Base-by-base conservation (phyloP, 2,797 vertebrate genomes). In the Euphonia xanthogaster region DNA sequence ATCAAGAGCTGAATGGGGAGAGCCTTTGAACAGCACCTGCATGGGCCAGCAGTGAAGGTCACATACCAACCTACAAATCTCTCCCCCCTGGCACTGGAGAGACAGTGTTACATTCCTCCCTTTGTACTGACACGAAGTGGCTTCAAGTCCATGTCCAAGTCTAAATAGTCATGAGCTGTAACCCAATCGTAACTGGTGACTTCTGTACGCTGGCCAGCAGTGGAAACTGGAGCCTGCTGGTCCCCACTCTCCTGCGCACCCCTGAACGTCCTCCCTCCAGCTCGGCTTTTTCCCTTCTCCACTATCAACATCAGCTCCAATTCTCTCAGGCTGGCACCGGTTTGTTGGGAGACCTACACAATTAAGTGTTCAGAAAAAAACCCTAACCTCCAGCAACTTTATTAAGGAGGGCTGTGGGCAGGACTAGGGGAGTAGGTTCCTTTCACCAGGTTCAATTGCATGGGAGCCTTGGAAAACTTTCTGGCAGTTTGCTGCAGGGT, bases 21-120 rank as follows among this genome's bases (percentile, higher is more conserved):
- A 90, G 94, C 95, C 87, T 95, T 91, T 96, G 95, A 96, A 91
- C 94, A 88, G 94, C 96, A 98, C 98, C 98, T 98, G 97, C 87
- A 89, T 66, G 96, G 96, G 90, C 95, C 91, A 92, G 82, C 77
- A 81, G 90, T 92, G 96, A 97, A 97, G 97, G 97, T 97, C 97
- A 97, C 97, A 97, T 97, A 96, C 96, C 97, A 94, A 93, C 86
- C 77, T 79, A 81, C 76, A 91, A 94, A 81, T 93, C 94, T 86
- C 90, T 95, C 95, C 94, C 93, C 71, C 76, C 73, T 95, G 93
- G 93, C 96, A 96, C 96, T 88, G 83, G 63, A 94, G 91, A 97
- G 95, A 97, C 96, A 96, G 96, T 97, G 96, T 96, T 96, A 96
- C 97, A 98, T 98, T 97, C 97, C 95, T 96, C 63, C 87, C 94